Base-by-base conservation (phyloP, 2,888 invertebrate species). In the Amorpha juglandis region DNA sequence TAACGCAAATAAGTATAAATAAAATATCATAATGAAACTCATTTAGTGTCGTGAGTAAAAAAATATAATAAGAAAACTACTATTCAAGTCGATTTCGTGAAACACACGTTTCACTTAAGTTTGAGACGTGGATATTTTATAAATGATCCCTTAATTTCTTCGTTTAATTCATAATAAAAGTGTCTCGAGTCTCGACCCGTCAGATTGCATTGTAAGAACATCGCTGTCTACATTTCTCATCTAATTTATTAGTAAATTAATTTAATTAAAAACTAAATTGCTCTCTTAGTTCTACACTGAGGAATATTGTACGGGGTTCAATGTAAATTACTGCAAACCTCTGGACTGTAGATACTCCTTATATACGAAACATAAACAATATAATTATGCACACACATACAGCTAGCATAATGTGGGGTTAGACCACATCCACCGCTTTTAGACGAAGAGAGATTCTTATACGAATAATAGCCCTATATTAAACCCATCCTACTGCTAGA, bases 231-330 rank as follows among this genome's bases (percentile, higher is more conserved):
- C 58, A 58, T 38, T 38, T 19, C 38, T 58, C 42, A 4, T 42
- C 58, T 21, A 58, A 42, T 58, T 58, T 38, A 58, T 58, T 58
- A 38, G 12, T 19, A 12, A 42, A 58, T 58, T 58, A 42, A 58
- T 58, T 58, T 58, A 58, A 58, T 58, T 42, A 58, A 58, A 52
- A 58, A 58, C 19, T 11, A 58, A 58, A 58, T 42, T 42, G 58
- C 58, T 19, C 11, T 58, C 19, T 58, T 58, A 42, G 42, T 58
- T 58, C 38, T 42, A 58, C 58, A 19, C 19, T 16, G 19, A 42
- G 9, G 8, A 19, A 58, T 38, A 38, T 11, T 19, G 6, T 58
- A 55, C 16, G 11, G 50, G 3, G 6, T 16, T 48, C 48, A 48
- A 47, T 47, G 6, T 16, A 50, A 50, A 19, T 50, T 16, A 50